phyloP scores from a whole-genome alignment of 2,797 vertebrate species.

The Gymnocypris eckloni region DNA sequence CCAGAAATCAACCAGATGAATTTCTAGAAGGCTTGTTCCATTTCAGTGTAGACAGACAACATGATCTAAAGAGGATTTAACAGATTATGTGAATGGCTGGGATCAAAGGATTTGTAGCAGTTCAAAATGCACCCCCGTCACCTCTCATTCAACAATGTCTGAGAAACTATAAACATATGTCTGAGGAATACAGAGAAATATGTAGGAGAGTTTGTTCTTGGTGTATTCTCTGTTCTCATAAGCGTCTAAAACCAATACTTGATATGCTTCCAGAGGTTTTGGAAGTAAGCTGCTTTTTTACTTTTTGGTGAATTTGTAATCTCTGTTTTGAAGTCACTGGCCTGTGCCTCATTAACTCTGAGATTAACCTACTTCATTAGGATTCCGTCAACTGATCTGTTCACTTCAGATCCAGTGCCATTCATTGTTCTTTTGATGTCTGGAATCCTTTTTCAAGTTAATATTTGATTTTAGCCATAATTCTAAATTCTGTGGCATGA shows the following conservation, averaged over 20 bases:
- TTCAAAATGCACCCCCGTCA: constrained; percentile 11
- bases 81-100: constrained; percentile 42
- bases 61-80: constrained; percentile 45
- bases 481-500: neutral
- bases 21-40: constrained; percentile 26
- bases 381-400: constrained; percentile 19
- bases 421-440: constrained; percentile 19
- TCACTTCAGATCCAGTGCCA: neutral
- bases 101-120: constrained; percentile 30
- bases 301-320: constrained; percentile 20
- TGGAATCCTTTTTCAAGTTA: neutral
- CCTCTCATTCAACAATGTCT: constrained; percentile 13
- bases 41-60: constrained; percentile 45
- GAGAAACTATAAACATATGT: neutral
- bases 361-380: constrained; percentile 48
- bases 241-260: neutral
- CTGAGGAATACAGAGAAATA: neutral
- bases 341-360: constrained; percentile 3
- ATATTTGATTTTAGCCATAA: neutral
- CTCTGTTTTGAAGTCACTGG: constrained; percentile 23
- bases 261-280: neutral
- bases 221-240: neutral
- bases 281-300: constrained; percentile 13
- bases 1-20: constrained; percentile 7
- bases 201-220: neutral